A percentile compares a stretch with the other conserved stretches of the same genome.
phyloP scores from a whole-genome alignment of 1,140 invertebrate species.

The Ladona fulva region DNA sequence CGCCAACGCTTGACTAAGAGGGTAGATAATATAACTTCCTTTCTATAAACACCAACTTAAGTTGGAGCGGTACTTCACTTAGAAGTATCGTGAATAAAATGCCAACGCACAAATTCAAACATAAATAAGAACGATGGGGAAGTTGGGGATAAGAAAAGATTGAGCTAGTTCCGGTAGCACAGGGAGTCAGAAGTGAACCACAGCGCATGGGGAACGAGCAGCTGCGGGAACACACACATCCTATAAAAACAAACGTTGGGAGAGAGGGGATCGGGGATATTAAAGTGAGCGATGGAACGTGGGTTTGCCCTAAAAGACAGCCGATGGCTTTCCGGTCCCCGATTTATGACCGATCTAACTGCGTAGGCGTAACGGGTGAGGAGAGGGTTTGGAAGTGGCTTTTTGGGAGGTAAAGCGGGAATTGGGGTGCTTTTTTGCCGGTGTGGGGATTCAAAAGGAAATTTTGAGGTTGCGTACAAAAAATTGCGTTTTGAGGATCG shows the following conservation, averaged over 20 bases:
- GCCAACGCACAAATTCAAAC: too few species aligned
- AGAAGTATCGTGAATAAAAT: too few species aligned
- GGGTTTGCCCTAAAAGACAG: background rate
- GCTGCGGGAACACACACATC: background rate
- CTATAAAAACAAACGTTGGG: background rate
- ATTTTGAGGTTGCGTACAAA: too few species aligned
- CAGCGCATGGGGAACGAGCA: background rate
- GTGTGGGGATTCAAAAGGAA: too few species aligned
- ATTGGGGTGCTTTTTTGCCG: background rate
- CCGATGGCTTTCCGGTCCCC: background rate
- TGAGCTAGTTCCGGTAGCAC: too few species aligned
- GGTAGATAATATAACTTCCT: too few species aligned
- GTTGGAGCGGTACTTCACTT: too few species aligned
- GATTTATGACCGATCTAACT: slow-evolving; percentile 5
- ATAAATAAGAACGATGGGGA: too few species aligned
- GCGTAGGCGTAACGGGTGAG: background rate
- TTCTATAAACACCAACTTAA: too few species aligned
- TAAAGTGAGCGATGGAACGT: background rate
- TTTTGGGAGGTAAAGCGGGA: background rate
- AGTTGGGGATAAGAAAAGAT: too few species aligned
- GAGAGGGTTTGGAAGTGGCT: background rate
- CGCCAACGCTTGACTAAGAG: too few species aligned
- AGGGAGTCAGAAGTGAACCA: background rate
- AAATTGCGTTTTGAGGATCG: too few species aligned
- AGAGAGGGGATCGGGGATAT: background rate